Evolutionary conservation across 2,113 vertebrate genomes (phyloP).

Genomic region (Tauraco erythrolophus): DNA sequence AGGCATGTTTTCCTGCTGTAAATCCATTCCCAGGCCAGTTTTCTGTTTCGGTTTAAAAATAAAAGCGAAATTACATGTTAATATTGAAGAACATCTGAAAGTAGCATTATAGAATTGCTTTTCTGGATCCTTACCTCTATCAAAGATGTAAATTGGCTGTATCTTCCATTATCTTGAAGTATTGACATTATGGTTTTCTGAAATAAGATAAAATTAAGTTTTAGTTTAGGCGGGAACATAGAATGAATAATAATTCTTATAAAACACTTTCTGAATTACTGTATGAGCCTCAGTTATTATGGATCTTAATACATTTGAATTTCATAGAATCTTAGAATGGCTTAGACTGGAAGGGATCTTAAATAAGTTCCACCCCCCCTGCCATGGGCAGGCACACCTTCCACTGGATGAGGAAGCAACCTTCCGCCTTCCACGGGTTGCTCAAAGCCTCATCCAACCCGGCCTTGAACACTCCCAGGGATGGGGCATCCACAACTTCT

Average conservation of each 20-base stretch:
- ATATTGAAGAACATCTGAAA: neutral
- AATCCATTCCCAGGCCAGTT: conserved; percentile 68
- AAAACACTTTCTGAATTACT: neutral
- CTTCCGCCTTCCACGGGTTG: too few species aligned
- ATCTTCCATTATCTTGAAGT: conserved; percentile 82
- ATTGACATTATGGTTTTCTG: conserved; percentile 89
- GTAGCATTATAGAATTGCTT: neutral
- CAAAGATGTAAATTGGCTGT: conserved; percentile 81
- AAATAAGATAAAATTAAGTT: conserved; percentile 4
- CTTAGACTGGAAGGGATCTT: too few species aligned
- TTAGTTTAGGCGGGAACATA: neutral
- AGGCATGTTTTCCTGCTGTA: conserved; percentile 75
- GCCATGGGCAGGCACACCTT: too few species aligned
- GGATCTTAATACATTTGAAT: neutral
- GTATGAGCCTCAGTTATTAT: neutral
- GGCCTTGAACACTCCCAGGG: too few species aligned
- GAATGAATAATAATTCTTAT: neutral
- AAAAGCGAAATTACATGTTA: neutral
- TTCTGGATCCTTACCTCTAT: conserved; percentile 79
- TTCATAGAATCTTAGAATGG: too few species aligned
- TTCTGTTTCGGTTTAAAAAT: conserved; percentile 76
- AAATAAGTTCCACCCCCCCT: too few species aligned
- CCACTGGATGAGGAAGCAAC: too few species aligned
- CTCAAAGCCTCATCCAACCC: too few species aligned
- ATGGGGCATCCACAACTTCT: too few species aligned